Evolutionary conservation across 2,113 vertebrate genomes (phyloP).

Genomic region (Hydrolagus affinis): DNA sequence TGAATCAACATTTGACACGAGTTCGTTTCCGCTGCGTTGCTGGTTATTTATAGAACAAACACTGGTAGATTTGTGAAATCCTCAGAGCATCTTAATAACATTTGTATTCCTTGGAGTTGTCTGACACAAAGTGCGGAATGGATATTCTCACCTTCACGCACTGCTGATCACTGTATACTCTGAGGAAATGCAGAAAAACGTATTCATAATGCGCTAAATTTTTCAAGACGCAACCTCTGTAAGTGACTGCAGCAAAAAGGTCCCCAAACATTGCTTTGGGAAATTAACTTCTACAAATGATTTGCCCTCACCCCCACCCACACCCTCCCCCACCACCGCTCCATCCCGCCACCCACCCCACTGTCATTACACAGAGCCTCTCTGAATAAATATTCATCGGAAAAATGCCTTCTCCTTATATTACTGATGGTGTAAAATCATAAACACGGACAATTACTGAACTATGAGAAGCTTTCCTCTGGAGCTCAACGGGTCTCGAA

Average conservation of each 20-base stretch:
- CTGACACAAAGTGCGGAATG: conserved; percentile 2
- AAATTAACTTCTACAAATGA: not conserved
- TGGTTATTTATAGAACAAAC: conserved; percentile 13
- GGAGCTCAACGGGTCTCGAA: not conserved
- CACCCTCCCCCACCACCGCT: too few species aligned
- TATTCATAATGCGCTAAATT: not conserved
- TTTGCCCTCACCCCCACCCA: not conserved
- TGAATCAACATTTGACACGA: conserved; percentile 18
- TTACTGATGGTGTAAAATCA: conserved; percentile 22
- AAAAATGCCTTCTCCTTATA: conserved; percentile 15
- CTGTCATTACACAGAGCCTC: too few species aligned
- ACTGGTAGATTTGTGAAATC: conserved; percentile 18
- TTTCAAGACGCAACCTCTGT: not conserved
- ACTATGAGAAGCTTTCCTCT: not conserved
- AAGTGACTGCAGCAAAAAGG: not conserved
- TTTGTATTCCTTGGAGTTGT: conserved; percentile 24
- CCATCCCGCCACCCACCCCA: too few species aligned
- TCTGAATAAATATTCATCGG: conserved; percentile 28
- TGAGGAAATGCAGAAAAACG: not conserved
- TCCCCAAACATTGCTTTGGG: conserved; percentile 6
- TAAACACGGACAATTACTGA: conserved; percentile 11
- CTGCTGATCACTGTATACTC: conserved; percentile 22
- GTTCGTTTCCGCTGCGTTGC: not conserved
- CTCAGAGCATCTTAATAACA: conserved; percentile 20
- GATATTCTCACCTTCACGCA: conserved; percentile 22